These are phyloP conservation scores for Botia almorhae DNA, from an alignment of 2,797 vertebrate species.

Conservation along the genomic window DNA sequence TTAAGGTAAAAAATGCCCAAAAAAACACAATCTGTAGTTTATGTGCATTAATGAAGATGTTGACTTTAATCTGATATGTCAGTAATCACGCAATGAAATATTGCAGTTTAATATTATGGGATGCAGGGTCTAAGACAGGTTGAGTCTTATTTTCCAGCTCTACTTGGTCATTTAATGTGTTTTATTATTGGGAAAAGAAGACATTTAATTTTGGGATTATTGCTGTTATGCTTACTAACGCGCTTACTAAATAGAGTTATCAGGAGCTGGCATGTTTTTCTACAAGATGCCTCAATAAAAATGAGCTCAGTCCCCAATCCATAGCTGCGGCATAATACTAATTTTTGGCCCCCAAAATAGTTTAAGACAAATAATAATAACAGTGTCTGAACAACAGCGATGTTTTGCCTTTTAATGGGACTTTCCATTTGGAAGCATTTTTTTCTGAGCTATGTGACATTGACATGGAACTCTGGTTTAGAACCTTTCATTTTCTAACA, in stretches of 20 bases:
- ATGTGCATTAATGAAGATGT: conserved; percentile 20
- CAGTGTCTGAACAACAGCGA: conserved; percentile 24
- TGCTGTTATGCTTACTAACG: conserved; percentile 27
- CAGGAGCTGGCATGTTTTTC: conserved; percentile 31
- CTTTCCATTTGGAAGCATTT: conserved; percentile 25
- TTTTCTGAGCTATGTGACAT: conserved; percentile 22
- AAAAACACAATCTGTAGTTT: conserved; percentile 14
- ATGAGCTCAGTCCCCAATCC: neutral
- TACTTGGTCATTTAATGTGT: conserved; percentile 11
- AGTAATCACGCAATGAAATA: conserved; percentile 13
- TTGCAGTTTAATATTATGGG: neutral
- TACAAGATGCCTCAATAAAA: conserved; percentile 9
- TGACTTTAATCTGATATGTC: conserved; percentile 9
- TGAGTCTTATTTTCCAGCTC: conserved; percentile 1
- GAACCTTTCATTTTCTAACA: conserved; percentile 29
- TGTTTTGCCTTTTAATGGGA: conserved; percentile 19
- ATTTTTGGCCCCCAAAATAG: neutral
- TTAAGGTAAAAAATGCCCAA: conserved; percentile 27
- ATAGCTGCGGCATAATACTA: conserved; percentile 21
- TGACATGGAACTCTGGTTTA: conserved; percentile 36
- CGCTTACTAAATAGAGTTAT: conserved; percentile 40
- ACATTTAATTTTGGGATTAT: conserved; percentile 33
- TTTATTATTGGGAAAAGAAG: conserved; percentile 20
- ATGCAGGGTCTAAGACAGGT: conserved; percentile 1
- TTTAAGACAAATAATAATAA: conserved; percentile 25